Base-by-base conservation (phyloP, 2,888 invertebrate species). In the Sepioteuthis lessoniana region DNA sequence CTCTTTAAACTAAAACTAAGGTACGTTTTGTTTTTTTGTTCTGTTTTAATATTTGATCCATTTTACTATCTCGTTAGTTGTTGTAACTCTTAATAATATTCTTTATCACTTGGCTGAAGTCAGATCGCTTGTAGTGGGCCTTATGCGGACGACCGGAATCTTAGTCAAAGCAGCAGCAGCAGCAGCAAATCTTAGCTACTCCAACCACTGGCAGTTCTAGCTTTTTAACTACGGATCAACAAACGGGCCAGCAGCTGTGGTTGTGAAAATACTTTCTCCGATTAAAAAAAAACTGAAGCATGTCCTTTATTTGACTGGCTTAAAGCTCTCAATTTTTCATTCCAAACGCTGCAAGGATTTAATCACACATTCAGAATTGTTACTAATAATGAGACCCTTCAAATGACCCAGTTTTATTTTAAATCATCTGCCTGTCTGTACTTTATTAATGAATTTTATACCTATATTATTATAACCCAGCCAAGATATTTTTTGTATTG, bases 131-230 rank as follows among this genome's bases (percentile, higher is more conserved):
- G 76, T 76, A 76, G 76, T 76, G 76, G 76, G 76, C 76, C 76
- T 76, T n/a, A n/a, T 25, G n/a, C 76, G 76, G 76, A 76, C 76
- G 76, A 76, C 76, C 76, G 76, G 76, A 76, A n/a, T 76, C 76
- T 76, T 76, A 76, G 76, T 76, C n/a, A n/a, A n/a, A 76, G 76
- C 76, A 76, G 76, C 76, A 76, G 76, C 76, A 76, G 76, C 76
- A 19, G n/a, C n/a, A n/a, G n/a, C n/a, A 50, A 50, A 16, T 16
- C 7, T 50, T 50, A 76, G 76, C 76, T 76, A 76, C 76, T 31
- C 76, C 76, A n/a, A 76, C 76, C 76, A 76, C 76, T 76, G 76
- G n/a, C 76, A 76, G 76, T n/a, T 35, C 76, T 10, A 76, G 76
- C n/a, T 76, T 76, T 76, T 76, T 76, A 76, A 76, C 76, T 76